Percentiles rank a stretch among this genome's conserved stretches.
phyloP scores from a whole-genome alignment of 2,797 vertebrate species.

The Chaenodraco wilsoni region DNA sequence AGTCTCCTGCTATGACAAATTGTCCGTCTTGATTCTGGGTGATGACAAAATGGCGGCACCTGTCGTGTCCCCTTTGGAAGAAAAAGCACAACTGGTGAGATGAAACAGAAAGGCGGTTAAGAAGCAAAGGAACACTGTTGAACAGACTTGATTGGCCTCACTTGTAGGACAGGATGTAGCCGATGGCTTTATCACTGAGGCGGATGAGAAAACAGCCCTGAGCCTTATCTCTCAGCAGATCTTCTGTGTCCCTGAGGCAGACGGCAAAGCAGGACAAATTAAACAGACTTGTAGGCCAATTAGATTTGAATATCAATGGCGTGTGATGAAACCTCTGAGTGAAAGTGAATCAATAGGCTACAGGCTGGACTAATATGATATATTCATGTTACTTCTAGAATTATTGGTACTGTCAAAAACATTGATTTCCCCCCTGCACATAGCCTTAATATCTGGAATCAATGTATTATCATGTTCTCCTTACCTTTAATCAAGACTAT shows the following conservation, averaged over 20 bases:
- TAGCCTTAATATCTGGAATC: not conserved
- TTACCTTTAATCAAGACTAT: not conserved
- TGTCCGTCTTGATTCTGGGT: conserved; percentile 76
- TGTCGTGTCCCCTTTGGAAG: conserved; percentile 78
- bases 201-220: conserved; percentile 87
- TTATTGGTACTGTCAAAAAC: not conserved
- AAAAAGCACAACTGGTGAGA: not conserved
- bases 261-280: conserved; percentile 4
- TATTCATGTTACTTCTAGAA: not conserved
- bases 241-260: conserved; percentile 84
- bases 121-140: no score
- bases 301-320: not conserved
- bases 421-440: not conserved
- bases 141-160: conserved; percentile 58
- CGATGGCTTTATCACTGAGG: conserved; percentile 84
- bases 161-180: conserved; percentile 91
- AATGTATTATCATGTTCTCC: not conserved
- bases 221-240: conserved; percentile 81
- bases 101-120: not conserved
- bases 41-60: conserved; percentile 89
- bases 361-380: not conserved
- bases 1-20: conserved; percentile 83
- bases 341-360: not conserved
- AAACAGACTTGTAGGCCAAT: conserved; percentile 44
- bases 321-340: not conserved